Percentiles rank a stretch among this genome's conserved stretches.
These are phyloP conservation scores for Encarsia formosa DNA, from an alignment of 2,888 invertebrate genomes.

Conservation along the genomic window DNA sequence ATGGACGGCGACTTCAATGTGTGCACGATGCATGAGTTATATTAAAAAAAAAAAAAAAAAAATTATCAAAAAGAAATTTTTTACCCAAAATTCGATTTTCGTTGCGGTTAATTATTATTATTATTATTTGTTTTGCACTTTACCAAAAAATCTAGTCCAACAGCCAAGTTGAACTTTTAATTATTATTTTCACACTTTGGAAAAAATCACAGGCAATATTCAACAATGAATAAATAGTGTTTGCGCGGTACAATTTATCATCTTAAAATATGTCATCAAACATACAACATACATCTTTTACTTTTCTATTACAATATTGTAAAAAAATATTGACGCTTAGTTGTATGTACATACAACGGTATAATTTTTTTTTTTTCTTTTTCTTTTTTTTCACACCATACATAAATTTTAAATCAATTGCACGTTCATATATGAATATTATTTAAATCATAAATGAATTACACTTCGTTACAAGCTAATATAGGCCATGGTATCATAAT, in stretches of 20 bases:
- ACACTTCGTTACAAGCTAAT: conserved; percentile 39
- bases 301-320: too few species aligned
- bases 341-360: too few species aligned
- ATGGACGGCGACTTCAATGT: conserved; percentile 24
- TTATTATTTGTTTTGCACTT: conserved; percentile 7
- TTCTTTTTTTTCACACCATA: too few species aligned
- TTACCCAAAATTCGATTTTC: not conserved
- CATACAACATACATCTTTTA: too few species aligned
- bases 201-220: conserved; percentile 27
- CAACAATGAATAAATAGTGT: conserved; percentile 19
- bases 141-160: conserved; percentile 10
- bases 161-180: conserved; percentile 12
- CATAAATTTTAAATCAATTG: too few species aligned
- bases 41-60: conserved; percentile 5
- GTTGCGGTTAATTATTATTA: not conserved
- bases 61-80: too few species aligned
- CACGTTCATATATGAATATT: too few species aligned
- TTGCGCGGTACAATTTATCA: conserved; percentile 12
- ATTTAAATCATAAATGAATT: too few species aligned
- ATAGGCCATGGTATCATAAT: conserved; percentile 44
- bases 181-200: conserved; percentile 15
- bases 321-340: too few species aligned
- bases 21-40: conserved; percentile 12
- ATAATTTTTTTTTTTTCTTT: too few species aligned
- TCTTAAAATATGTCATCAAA: too few species aligned